phyloP scores from a whole-genome alignment of 1,140 invertebrate species.

The Eueides isabella region DNA sequence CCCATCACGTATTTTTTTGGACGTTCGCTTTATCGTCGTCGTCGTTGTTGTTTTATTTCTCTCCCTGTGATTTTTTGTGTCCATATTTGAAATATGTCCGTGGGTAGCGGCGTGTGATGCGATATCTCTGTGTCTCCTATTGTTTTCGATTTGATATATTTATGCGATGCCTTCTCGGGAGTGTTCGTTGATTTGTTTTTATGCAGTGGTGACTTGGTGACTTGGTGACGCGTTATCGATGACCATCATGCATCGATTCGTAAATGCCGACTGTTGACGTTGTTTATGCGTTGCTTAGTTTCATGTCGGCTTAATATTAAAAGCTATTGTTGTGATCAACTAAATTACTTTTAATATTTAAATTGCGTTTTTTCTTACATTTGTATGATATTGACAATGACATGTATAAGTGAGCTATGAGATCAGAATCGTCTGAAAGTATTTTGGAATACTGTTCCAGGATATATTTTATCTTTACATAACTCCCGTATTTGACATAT shows the following conservation, averaged over 20 bases:
- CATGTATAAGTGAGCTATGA: too few relatives aligned
- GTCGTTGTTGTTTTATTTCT: slow-evolving; percentile 48
- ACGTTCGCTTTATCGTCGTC: slow-evolving; percentile 66
- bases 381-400: neutral
- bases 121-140: slow-evolving; percentile 78
- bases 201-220: slow-evolving; percentile 50
- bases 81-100: slow-evolving; percentile 79
- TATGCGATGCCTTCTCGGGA: slow-evolving; percentile 71
- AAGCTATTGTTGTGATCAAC: neutral
- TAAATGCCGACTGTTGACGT: slow-evolving; percentile 59
- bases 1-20: slow-evolving; percentile 80
- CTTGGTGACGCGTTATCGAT: slow-evolving; percentile 61
- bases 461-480: too few relatives aligned
- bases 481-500: too few relatives aligned
- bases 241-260: slow-evolving; percentile 65
- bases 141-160: slow-evolving; percentile 81
- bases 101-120: slow-evolving; percentile 71
- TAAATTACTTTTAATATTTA: neutral
- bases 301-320: neutral
- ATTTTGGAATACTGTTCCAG: too few relatives aligned
- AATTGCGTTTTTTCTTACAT: neutral
- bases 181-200: slow-evolving; percentile 58
- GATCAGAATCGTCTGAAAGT: too few relatives aligned
- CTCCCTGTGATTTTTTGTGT: slow-evolving; percentile 38
- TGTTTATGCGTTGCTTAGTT: slow-evolving; percentile 63